Evolutionary conservation across 2,797 vertebrate genomes (phyloP), one percentile per base, ranked within the genome.

Genomic region (Odontamblyopus rebecca): DNA sequence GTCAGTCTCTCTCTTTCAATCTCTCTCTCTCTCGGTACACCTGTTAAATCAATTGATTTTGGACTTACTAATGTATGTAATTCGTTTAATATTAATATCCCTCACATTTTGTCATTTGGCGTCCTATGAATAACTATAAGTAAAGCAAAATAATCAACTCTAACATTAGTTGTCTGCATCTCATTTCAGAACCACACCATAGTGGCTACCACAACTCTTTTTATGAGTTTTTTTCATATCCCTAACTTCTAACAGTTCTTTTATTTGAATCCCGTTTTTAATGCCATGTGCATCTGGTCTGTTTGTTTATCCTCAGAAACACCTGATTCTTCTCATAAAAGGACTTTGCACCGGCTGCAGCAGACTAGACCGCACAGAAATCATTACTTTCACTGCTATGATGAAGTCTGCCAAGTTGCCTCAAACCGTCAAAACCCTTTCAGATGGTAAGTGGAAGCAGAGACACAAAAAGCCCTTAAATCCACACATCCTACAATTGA

Each of bases 321-420:
- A 99, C 89, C 94, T 99, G 89, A 99, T 99, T 81, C 96, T 99
- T 53, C 92, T 99, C 78, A 99, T 99, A 92, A 99, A 99, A 92
- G 98, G 98, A 81, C 93, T 99, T 79, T 99, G 98, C 86, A 99
- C 96, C 0, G 98, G 98, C 81, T 97, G 96, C 91, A 99, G 98
- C 93, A 96, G 97, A 78, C 90, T 99, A 69, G 98, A 99, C 90
- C 94, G 98, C 57, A 99, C 98, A 0, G 98, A 99, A 84, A 99
- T 99, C 67, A 99, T 99, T 81, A 99, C 98, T 35, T 99, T 99
- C 85, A 99, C 98, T 9, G 98, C 98, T 1, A 99, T 99, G 98
- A 99, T 99, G 98, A 99, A 99, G 82, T 99, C 98, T 3, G 97
- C 98, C 82, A 99, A 98, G 89, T 94, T 99, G 88, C 98, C 98